Conservation (phyloP, 1,140 invertebrate genomes). For the Atta colombica region DNA sequence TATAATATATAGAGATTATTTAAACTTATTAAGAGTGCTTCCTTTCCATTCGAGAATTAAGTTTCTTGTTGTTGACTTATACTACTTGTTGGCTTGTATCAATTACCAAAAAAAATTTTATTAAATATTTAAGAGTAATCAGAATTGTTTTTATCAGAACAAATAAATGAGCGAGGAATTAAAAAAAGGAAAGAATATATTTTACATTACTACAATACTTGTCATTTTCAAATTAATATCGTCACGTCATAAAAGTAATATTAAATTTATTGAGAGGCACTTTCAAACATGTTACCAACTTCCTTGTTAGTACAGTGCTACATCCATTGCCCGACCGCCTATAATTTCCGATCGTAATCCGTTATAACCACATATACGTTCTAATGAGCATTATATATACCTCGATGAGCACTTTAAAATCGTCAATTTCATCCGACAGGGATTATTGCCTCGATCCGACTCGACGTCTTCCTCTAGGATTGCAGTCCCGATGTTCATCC, state of each 20-base stretch:
- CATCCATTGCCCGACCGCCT: not conserved
- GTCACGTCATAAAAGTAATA: constrained; percentile 26
- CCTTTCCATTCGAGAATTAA: not conserved
- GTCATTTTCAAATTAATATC: not conserved
- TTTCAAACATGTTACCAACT: constrained; percentile 10
- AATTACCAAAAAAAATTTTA: not conserved
- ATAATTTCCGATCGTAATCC: constrained; percentile 40
- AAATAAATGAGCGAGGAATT: not conserved
- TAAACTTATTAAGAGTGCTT: not conserved
- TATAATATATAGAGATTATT: not conserved
- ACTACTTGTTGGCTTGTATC: not conserved
- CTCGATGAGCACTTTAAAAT: constrained; percentile 32
- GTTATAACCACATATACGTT: not conserved
- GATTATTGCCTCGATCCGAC: constrained; percentile 13
- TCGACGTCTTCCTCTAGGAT: constrained; percentile 16
- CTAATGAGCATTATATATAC: not conserved
- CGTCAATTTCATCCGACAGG: constrained; percentile 1
- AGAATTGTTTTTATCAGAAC: not conserved
- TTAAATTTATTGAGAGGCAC: not conserved
- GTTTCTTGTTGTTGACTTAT: not conserved
- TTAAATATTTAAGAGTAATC: not conserved
- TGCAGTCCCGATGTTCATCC: not conserved
- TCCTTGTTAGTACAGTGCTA: not conserved
- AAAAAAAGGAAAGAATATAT: not conserved
- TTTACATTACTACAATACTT: not conserved